Evolutionary conservation across 2,113 vertebrate species (phyloP), one percentile per base, ranked within the genome.

Genomic region (Phaethornis superciliosus): DNA sequence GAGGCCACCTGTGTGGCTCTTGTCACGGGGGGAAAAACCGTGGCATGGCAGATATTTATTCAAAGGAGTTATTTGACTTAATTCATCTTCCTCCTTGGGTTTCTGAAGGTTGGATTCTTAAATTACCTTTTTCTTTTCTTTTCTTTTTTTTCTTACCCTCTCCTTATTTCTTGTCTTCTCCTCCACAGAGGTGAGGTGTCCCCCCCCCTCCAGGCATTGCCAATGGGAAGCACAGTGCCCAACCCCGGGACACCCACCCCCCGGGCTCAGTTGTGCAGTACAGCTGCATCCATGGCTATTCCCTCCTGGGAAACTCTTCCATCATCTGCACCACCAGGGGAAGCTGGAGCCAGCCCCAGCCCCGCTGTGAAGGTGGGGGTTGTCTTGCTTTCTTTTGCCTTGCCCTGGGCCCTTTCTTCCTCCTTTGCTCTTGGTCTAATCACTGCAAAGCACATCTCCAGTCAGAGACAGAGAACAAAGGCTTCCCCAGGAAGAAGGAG

Each of bases 261-360:
- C 59, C 18, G 1, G 96, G 96, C 77, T 88, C 60, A 0, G 21
- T 0, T 0, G 90, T 96, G 77, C 51, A 28, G 2, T 96, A 96
- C 90, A 15, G 7, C 17, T 96, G 96, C 7, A 2, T 4, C 7
- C 9, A 70, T 0, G 96, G 96, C 6, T 96, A 90, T 1, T 13
- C 85, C 55, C 88, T 96, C 27, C 0, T 35, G 0, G 96, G 95
- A 4, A 90, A 78, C 1, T 59, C 63, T 12, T 75, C 95, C 64
- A 8, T 96, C 5, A 83, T 0, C 85, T 96, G 96, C 12, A 90
- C 92, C 0, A 3, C 68, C 0, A 0, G 0, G 4, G 98, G 86
- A 7, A 30, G 51, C 2, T 98, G 98, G 98, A 96, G 97, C 89
- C 85, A 68, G 89, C 95, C 94, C 52, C 75, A 18, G 54, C 96